A percentile compares a stretch with the other conserved stretches of the same genome.
phyloP scores from a whole-genome alignment of 2,113 vertebrate genomes.

The Uropsilus gracilis region DNA sequence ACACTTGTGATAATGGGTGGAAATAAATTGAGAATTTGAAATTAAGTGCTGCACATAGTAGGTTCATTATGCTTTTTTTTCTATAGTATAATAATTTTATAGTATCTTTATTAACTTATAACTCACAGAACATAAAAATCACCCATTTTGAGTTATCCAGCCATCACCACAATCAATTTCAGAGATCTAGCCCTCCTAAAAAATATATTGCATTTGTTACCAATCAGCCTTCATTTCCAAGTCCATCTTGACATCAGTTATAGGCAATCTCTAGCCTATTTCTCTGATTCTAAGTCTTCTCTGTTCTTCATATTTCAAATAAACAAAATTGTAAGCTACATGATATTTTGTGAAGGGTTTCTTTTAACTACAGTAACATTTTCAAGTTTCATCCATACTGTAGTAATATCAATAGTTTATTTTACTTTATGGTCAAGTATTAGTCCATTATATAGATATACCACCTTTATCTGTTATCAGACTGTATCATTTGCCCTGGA shows the following conservation, averaged over 20 bases:
- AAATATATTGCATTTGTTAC: neutral
- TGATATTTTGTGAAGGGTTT: neutral
- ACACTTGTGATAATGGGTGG: neutral
- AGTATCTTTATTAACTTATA: neutral
- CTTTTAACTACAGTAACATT: neutral
- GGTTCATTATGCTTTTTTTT: neutral
- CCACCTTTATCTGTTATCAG: neutral
- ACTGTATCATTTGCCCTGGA: neutral
- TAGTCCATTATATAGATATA: neutral
- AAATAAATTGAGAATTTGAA: neutral
- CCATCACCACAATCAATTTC: neutral
- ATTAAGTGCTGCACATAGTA: neutral
- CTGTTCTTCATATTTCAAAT: neutral
- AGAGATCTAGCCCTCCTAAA: neutral
- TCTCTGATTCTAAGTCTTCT: neutral
- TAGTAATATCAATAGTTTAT: neutral
- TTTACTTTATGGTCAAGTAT: neutral
- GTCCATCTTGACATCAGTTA: fast-evolving
- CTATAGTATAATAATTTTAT: neutral
- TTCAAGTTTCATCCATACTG: neutral
- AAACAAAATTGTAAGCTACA: neutral
- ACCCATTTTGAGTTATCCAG: neutral
- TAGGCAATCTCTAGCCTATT: neutral
- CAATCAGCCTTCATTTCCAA: neutral
- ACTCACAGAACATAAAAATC: neutral